Evolutionary conservation across 2,113 vertebrate species (phyloP).

Genomic region (Bungarus multicinctus): DNA sequence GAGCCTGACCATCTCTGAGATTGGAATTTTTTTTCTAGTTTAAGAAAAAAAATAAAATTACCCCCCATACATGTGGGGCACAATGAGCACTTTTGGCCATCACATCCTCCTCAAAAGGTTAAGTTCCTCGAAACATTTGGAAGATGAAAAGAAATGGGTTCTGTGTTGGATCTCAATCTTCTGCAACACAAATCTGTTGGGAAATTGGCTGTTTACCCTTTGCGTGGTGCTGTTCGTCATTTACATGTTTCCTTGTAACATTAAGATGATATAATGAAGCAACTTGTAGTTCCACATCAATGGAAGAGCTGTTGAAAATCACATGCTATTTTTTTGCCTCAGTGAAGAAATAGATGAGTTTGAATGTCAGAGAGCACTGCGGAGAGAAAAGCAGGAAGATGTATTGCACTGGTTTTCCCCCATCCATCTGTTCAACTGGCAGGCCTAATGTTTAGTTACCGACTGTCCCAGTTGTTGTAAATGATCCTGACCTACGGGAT

Average conservation of each 20-base stretch:
- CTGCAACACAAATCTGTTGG: conserved; percentile 35
- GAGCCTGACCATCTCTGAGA: neutral
- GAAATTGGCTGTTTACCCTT: conserved; percentile 25
- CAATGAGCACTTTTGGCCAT: conserved; percentile 25
- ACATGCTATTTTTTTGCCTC: neutral
- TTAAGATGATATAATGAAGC: conserved; percentile 37
- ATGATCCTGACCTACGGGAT: conserved; percentile 63
- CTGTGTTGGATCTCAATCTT: neutral
- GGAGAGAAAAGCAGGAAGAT: conserved; percentile 53
- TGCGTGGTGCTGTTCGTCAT: conserved; percentile 28
- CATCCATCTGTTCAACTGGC: conserved; percentile 64
- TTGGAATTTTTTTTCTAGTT: neutral
- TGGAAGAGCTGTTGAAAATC: conserved; percentile 45
- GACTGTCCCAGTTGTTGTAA: conserved; percentile 55
- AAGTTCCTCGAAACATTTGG: conserved; percentile 41
- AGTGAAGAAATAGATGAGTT: conserved; percentile 44
- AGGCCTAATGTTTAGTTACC: conserved; percentile 59
- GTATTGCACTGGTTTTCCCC: conserved; percentile 54
- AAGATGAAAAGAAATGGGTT: conserved; percentile 22
- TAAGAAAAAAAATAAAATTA: neutral
- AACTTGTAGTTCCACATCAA: conserved; percentile 38
- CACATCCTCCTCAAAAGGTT: conserved; percentile 41
- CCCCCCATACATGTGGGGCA: neutral
- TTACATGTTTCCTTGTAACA: conserved; percentile 24
- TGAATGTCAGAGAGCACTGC: conserved; percentile 55